phyloP scores from a whole-genome alignment of 2,888 invertebrate genomes.

The Polietes domitor region DNA sequence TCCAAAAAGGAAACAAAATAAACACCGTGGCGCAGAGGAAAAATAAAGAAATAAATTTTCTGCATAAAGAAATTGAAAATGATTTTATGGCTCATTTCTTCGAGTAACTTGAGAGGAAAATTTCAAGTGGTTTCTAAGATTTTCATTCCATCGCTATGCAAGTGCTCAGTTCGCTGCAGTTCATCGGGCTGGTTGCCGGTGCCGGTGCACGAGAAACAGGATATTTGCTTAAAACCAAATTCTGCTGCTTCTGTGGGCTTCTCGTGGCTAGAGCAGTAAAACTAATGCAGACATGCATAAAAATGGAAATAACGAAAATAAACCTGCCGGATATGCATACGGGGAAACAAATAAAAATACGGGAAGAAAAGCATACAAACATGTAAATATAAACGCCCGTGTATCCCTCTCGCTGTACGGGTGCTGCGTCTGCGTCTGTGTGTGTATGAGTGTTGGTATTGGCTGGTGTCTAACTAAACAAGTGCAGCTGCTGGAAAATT shows the following conservation, averaged over 20 bases:
- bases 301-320: conserved; percentile 58
- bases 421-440: not conserved
- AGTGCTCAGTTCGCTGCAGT: not conserved
- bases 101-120: conserved; percentile 65
- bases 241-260: conserved; percentile 31
- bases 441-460: not conserved
- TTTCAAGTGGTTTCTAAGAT: conserved; percentile 63
- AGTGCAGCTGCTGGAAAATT: conserved; percentile 66
- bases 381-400: not conserved
- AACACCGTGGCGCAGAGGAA: not conserved
- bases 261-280: conserved; percentile 7
- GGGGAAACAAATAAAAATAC: conserved; percentile 18
- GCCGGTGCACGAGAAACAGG: conserved; percentile 48
- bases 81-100: conserved; percentile 67
- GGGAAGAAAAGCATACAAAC: conserved; percentile 30
- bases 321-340: conserved; percentile 64
- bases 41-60: conserved; percentile 21
- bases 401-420: not conserved
- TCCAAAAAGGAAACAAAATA: conserved; percentile 9
- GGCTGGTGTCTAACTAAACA: conserved; percentile 45
- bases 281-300: conserved; percentile 57
- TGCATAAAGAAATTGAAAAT: conserved; percentile 63
- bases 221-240: conserved; percentile 66
- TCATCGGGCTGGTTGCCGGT: not conserved
- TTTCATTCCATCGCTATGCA: not conserved